Conservation (phyloP, 2,888 invertebrate species). For the Nowickia ferox region DNA sequence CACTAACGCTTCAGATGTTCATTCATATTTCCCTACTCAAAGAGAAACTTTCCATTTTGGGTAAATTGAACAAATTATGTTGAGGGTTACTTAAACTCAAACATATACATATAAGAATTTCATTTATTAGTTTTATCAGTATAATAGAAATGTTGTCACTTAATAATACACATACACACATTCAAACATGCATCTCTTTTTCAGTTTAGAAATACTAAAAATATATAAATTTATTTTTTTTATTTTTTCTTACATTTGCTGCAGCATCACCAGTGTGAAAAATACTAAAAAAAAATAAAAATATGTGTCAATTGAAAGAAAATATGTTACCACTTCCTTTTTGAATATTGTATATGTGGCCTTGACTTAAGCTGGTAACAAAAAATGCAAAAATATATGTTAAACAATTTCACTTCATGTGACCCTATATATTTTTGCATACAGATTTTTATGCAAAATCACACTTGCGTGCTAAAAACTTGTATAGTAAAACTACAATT, state of each 20-base stretch:
- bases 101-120: slow-evolving; percentile 31
- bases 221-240: background rate
- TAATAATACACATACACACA: slow-evolving; percentile 40
- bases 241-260: background rate
- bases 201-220: background rate
- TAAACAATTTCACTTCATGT: slow-evolving; percentile 27
- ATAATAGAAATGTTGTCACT: slow-evolving; percentile 63
- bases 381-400: background rate
- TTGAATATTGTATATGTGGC: slow-evolving; percentile 57
- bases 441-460: background rate
- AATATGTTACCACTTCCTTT: slow-evolving; percentile 66
- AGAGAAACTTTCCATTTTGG: background rate
- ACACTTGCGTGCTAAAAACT: background rate
- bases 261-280: background rate
- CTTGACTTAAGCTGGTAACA: slow-evolving; percentile 30
- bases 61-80: background rate
- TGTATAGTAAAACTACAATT: no score
- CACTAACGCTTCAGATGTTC: background rate
- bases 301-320: slow-evolving; percentile 72
- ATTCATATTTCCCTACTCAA: background rate
- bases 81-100: background rate
- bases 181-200: background rate
- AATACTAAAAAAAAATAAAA: slow-evolving; percentile 9
- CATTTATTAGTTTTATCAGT: slow-evolving; percentile 59
- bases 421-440: background rate